Percentiles rank a stretch among this genome's conserved stretches.
Conservation (phyloP, 1,140 invertebrate species). For the Drosophila lacertosa region DNA sequence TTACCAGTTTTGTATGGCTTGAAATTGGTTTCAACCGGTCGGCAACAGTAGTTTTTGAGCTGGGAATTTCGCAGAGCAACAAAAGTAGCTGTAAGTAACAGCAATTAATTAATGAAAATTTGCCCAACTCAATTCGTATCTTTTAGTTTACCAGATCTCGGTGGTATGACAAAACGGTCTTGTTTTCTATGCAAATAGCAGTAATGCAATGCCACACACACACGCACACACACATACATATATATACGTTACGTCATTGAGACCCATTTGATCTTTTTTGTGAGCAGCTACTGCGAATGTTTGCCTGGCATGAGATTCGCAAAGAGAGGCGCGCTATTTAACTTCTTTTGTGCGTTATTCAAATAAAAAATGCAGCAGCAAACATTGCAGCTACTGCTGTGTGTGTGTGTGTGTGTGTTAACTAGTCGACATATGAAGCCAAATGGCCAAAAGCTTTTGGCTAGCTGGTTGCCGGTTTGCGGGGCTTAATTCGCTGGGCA, state of each 20-base stretch:
- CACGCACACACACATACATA: not conserved
- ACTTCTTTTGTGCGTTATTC: constrained; percentile 27
- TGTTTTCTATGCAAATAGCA: constrained; percentile 6
- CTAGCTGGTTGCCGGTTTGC: not conserved
- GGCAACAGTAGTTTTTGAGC: too few relatives aligned
- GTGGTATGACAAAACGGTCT: not conserved
- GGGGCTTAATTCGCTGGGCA: constrained; percentile 31
- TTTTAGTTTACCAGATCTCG: too few relatives aligned
- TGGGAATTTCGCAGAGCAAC: too few relatives aligned
- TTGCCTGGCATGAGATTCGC: constrained; percentile 21
- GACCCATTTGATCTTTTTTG: constrained; percentile 1
- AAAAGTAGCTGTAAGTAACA: too few relatives aligned
- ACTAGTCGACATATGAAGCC: not conserved
- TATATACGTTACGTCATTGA: constrained; percentile 17
- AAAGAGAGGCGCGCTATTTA: constrained; percentile 31
- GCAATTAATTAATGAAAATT: constrained; percentile 1
- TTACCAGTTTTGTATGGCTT: too few relatives aligned
- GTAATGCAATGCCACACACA: constrained; percentile 9
- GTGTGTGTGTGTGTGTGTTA: not conserved
- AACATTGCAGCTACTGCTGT: constrained; percentile 15
- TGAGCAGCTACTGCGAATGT: not conserved
- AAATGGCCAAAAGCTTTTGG: not conserved
- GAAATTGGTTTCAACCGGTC: too few relatives aligned
- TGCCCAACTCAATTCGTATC: too few relatives aligned
- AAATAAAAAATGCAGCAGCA: constrained; percentile 8